These are phyloP conservation scores for Perithous albicinctus DNA, from an alignment of 2,888 invertebrate genomes.

Conservation along the genomic window DNA sequence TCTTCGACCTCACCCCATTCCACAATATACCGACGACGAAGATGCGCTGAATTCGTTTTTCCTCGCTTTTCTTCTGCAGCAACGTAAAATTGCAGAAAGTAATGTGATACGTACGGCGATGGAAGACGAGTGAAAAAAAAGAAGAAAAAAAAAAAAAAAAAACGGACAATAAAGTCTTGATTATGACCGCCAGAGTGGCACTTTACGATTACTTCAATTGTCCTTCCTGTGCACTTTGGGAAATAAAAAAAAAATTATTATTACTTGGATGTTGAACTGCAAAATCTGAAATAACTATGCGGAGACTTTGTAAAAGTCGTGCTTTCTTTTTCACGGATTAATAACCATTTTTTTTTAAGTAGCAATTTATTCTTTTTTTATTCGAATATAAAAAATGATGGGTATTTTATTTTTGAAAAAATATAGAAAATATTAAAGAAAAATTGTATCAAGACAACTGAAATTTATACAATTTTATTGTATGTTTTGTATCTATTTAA, in stretches of 20 bases:
- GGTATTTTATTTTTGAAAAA: no score
- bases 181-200: neutral
- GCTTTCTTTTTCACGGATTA: no score
- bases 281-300: neutral
- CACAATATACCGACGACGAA: constrained; percentile 16
- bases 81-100: constrained; percentile 53
- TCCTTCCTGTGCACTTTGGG: neutral
- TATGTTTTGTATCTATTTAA: no score
- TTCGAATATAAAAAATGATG: no score
- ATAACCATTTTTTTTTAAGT: no score
- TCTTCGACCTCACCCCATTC: neutral
- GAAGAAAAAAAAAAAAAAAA: no score
- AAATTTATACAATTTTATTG: no score
- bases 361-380: no score
- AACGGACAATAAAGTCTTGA: constrained; percentile 4
- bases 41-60: constrained; percentile 24
- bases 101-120: neutral
- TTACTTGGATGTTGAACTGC: neutral
- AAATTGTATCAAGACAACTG: no score
- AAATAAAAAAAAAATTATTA: constrained; percentile 5
- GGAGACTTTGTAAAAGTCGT: no score
- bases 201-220: constrained; percentile 6
- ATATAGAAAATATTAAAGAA: no score
- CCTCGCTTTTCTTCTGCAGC: constrained; percentile 17
- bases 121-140: neutral